phyloP scores from a whole-genome alignment of 1,140 invertebrate species.

The Papilio polytes region DNA sequence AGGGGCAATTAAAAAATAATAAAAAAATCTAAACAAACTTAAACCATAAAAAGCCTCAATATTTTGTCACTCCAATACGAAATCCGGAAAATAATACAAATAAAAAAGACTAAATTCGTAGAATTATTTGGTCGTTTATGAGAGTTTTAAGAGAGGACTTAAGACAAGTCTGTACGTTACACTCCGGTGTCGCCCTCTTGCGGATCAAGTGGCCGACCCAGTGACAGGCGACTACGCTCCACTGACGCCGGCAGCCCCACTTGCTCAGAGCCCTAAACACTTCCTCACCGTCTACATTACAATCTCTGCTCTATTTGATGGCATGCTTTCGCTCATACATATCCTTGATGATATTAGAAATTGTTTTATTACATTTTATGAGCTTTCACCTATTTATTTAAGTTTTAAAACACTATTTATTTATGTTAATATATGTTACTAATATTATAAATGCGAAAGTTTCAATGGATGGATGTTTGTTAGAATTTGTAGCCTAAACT shows the following conservation, averaged over 20 bases:
- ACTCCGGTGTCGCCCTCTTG: conserved; percentile 20
- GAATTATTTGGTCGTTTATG: background rate
- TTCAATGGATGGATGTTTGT: too few relatives aligned
- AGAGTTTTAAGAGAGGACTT: background rate
- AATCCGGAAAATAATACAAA: background rate
- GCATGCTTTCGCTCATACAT: background rate
- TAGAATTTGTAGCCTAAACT: too few relatives aligned
- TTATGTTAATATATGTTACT: too few relatives aligned
- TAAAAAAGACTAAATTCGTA: background rate
- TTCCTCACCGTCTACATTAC: conserved; percentile 42
- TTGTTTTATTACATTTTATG: background rate
- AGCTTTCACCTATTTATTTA: background rate
- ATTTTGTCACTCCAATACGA: background rate
- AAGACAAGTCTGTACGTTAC: conserved; percentile 29
- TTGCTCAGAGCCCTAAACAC: conserved; percentile 41
- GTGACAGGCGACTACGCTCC: conserved; percentile 36
- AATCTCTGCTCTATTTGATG: conserved; percentile 27
- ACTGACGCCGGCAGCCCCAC: conserved; percentile 41
- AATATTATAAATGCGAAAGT: too few relatives aligned
- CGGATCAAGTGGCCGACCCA: conserved; percentile 30
- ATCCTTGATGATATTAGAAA: background rate
- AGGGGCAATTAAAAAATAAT: background rate
- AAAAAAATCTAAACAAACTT: background rate
- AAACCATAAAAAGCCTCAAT: background rate
- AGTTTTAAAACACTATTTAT: too few relatives aligned